phyloP scores from a whole-genome alignment of 92 coral and sea anemone species.

The Phenganax marumi region DNA sequence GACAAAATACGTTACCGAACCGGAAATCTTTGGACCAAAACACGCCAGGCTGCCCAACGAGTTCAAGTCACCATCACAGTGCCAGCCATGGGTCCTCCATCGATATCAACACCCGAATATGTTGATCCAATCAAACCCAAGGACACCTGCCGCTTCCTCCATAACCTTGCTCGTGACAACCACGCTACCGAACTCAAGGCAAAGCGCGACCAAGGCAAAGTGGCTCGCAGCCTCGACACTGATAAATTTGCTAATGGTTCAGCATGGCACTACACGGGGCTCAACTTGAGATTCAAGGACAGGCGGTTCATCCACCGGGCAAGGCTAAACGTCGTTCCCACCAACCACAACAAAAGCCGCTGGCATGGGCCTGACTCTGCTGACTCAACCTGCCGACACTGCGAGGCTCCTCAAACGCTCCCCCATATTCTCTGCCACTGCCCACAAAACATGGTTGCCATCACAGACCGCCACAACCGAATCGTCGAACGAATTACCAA shows the following conservation, averaged over 20 bases:
- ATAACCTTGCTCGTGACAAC: background rate
- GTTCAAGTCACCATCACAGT: background rate
- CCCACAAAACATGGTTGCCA: background rate
- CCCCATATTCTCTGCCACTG: conserved; percentile 22
- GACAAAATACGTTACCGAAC: background rate
- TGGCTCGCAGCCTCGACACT: background rate
- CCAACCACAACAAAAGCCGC: background rate
- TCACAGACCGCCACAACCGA: background rate
- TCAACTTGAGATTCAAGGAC: background rate
- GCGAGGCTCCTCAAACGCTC: background rate
- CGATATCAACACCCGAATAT: background rate
- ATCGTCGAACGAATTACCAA: background rate
- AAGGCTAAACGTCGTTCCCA: background rate
- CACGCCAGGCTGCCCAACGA: background rate
- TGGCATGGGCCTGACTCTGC: too few species aligned
- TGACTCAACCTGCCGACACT: too few species aligned
- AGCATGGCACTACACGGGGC: too few species aligned
- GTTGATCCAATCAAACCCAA: too few species aligned
- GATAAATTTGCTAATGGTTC: background rate
- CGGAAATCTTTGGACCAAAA: background rate
- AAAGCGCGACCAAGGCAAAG: conserved; percentile 1
- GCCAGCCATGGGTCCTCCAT: background rate
- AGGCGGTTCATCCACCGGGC: background rate
- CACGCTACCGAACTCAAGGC: background rate
- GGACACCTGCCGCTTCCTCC: too few species aligned